Percentiles rank a stretch among this genome's conserved stretches.
These are phyloP conservation scores for Palythoa grandis DNA, from an alignment of 92 coral and sea anemone genomes.

Conservation along the genomic window DNA sequence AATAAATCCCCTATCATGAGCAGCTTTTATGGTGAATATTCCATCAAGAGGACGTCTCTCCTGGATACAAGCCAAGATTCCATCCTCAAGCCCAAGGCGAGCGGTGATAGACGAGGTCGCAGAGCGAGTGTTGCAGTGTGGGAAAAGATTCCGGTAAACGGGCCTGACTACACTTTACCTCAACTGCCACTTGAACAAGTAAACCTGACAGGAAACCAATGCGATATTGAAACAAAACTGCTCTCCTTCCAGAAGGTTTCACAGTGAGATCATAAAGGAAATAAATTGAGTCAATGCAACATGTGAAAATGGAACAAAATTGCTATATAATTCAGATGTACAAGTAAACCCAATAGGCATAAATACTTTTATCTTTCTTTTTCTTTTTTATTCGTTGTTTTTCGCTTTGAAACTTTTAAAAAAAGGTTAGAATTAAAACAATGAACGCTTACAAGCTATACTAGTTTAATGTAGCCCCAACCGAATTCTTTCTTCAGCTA, in stretches of 20 bases:
- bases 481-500: no score
- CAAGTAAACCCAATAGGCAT: no score
- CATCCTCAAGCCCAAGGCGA: background rate
- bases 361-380: no score
- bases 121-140: background rate
- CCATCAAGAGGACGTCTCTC: no score
- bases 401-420: no score
- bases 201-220: constrained; percentile 21
- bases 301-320: no score
- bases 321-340: no score
- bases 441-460: no score
- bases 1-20: background rate
- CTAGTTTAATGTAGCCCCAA: no score
- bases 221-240: constrained; percentile 29
- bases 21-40: background rate
- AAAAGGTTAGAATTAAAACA: no score
- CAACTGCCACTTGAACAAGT: constrained; percentile 20
- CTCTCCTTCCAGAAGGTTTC: constrained; percentile 10
- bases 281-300: no score
- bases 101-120: background rate
- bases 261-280: background rate
- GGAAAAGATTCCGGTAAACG: constrained; percentile 30
- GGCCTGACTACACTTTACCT: background rate
- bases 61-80: background rate
- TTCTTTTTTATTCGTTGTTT: no score